Conservation (phyloP, 2,888 invertebrate species). For the Limnephilus rhombicus region DNA sequence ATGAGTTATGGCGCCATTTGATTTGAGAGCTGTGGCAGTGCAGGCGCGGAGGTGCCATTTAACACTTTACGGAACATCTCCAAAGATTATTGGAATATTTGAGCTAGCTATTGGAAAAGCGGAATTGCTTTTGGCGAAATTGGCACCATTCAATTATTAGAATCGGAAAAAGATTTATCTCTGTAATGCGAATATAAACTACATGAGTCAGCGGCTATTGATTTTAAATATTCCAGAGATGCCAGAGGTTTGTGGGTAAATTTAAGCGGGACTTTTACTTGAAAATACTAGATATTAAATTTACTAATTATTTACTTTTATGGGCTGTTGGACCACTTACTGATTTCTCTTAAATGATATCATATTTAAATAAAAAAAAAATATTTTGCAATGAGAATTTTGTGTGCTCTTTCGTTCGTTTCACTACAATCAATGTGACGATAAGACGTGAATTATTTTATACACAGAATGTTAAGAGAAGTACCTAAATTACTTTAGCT, state of each 20-base stretch:
- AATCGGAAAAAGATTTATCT: slow-evolving; percentile 26
- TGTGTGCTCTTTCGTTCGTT: too few species aligned
- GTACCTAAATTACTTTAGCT: too few species aligned
- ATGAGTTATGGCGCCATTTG: neutral
- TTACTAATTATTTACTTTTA: neutral
- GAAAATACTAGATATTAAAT: neutral
- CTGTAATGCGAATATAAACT: slow-evolving; percentile 1
- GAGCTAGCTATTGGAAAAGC: slow-evolving; percentile 45
- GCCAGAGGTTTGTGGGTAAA: neutral
- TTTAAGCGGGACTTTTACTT: neutral
- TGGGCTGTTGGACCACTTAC: neutral
- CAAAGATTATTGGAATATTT: slow-evolving; percentile 40
- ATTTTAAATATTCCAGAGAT: neutral
- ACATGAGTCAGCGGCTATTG: neutral
- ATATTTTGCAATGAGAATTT: too few species aligned
- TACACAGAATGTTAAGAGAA: too few species aligned
- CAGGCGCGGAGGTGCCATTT: slow-evolving; percentile 4
- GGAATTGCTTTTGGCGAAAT: slow-evolving; percentile 43
- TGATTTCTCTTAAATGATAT: neutral
- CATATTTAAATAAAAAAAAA: too few species aligned
- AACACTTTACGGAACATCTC: slow-evolving; percentile 19
- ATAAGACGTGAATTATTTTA: too few species aligned
- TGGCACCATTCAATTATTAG: slow-evolving; percentile 28
- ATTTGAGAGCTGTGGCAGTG: slow-evolving; percentile 18
- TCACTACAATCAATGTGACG: too few species aligned